A percentile compares a stretch with the other conserved stretches of the same genome.
phyloP scores from a whole-genome alignment of 2,888 invertebrate genomes.

The Oscheius onirici region DNA sequence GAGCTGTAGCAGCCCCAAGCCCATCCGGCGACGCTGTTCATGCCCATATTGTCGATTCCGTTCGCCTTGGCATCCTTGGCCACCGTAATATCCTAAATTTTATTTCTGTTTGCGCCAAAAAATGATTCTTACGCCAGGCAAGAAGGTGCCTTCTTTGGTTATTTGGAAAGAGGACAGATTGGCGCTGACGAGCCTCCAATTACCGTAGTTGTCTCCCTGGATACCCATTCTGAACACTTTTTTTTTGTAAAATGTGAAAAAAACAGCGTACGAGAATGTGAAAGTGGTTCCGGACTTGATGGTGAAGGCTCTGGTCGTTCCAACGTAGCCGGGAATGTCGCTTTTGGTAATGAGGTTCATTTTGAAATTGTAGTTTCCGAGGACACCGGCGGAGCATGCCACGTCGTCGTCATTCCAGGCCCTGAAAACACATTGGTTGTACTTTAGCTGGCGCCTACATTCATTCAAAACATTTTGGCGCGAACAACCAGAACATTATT shows the following conservation, averaged over 20 bases:
- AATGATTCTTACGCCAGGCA: background rate
- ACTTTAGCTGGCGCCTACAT: background rate
- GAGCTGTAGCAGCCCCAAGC: constrained; percentile 33
- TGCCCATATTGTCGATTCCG: constrained; percentile 32
- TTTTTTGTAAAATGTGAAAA: background rate
- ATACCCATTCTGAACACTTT: constrained; percentile 41
- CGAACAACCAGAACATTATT: no score
- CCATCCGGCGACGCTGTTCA: constrained; percentile 37
- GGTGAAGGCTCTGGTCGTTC: constrained; percentile 26
- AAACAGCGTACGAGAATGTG: constrained; percentile 29
- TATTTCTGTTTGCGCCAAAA: background rate
- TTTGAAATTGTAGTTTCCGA: constrained; percentile 44
- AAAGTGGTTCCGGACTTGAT: constrained; percentile 32
- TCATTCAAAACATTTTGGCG: no score
- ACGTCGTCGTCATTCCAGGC: constrained; percentile 29
- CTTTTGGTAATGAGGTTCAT: constrained; percentile 10
- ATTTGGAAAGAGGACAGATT: constrained; percentile 26
- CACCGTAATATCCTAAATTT: background rate
- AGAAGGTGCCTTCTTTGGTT: constrained; percentile 14
- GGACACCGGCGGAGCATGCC: constrained; percentile 32
- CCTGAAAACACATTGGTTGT: constrained; percentile 8
- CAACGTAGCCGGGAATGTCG: constrained; percentile 32
- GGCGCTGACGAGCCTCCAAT: constrained; percentile 45
- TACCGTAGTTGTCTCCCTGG: constrained; percentile 43
- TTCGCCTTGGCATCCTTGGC: background rate